These are phyloP conservation scores for Sarcophaga rosellei DNA, from an alignment of 2,888 invertebrate species.

Conservation along the genomic window DNA sequence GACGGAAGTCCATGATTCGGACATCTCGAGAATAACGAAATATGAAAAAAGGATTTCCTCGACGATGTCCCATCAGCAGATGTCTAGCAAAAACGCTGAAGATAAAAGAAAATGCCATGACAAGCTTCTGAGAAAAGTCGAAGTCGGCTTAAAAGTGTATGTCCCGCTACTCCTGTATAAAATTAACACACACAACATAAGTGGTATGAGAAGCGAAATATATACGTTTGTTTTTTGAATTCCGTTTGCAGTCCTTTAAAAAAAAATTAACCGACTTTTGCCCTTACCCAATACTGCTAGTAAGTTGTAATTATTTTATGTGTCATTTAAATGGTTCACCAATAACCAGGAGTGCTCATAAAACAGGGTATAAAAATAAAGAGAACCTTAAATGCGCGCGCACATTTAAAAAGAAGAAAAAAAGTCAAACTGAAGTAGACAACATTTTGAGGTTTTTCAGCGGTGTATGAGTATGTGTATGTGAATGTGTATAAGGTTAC, in stretches of 20 bases:
- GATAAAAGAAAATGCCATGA: no score
- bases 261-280: not conserved
- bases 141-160: no score
- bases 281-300: not conserved
- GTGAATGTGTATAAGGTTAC: conserved; percentile 27
- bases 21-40: no score
- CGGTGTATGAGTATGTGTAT: not conserved
- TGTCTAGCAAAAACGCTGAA: no score
- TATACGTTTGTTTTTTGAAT: no score
- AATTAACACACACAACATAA: no score
- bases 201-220: no score
- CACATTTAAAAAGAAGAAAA: conserved; percentile 33
- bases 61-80: no score
- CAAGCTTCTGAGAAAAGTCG: no score
- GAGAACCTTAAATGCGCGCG: conserved; percentile 61
- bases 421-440: not conserved
- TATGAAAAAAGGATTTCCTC: no score
- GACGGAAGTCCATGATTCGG: no score
- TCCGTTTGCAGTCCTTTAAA: not conserved
- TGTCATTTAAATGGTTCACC: conserved; percentile 58
- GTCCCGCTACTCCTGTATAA: no score
- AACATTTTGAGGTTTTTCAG: not conserved
- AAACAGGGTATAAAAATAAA: conserved; percentile 59
- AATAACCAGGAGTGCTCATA: conserved; percentile 43
- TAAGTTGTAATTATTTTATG: conserved; percentile 40